Conservation (phyloP, 2,888 invertebrate genomes). For the Dynastes maya region DNA sequence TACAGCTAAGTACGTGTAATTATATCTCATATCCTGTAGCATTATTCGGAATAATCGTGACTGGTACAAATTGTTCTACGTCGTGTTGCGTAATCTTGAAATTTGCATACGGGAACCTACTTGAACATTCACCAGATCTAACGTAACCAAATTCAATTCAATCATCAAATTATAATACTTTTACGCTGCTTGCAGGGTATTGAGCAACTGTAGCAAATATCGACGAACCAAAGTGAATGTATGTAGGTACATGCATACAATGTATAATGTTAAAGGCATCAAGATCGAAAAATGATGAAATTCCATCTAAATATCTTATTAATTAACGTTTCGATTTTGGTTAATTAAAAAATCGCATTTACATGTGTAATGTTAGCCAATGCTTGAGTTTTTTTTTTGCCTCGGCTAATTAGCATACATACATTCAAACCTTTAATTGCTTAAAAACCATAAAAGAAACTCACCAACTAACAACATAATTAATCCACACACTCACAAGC, state of each 20-base stretch:
- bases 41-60: constrained; percentile 12
- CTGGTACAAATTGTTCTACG: neutral
- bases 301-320: constrained; percentile 21
- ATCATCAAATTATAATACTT: constrained; percentile 15
- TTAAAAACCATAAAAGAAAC: constrained; percentile 17
- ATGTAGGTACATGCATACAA: neutral
- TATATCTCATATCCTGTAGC: constrained; percentile 14
- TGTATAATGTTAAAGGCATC: neutral
- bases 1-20: neutral
- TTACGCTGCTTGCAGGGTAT: constrained; percentile 1
- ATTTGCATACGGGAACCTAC: constrained; percentile 7
- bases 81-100: neutral
- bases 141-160: constrained; percentile 7
- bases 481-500: neutral
- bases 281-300: constrained; percentile 30
- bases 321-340: neutral
- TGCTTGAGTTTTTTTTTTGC: too few species aligned
- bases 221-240: constrained; percentile 13
- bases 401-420: constrained; percentile 11
- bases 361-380: too few species aligned
- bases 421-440: neutral
- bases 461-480: constrained; percentile 42
- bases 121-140: neutral
- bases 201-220: constrained; percentile 11
- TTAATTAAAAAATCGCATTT: too few species aligned